A percentile compares a stretch with the other conserved stretches of the same genome.
These are phyloP conservation scores for Gortyna flavago DNA, from an alignment of 2,888 invertebrate species.

Conservation along the genomic window DNA sequence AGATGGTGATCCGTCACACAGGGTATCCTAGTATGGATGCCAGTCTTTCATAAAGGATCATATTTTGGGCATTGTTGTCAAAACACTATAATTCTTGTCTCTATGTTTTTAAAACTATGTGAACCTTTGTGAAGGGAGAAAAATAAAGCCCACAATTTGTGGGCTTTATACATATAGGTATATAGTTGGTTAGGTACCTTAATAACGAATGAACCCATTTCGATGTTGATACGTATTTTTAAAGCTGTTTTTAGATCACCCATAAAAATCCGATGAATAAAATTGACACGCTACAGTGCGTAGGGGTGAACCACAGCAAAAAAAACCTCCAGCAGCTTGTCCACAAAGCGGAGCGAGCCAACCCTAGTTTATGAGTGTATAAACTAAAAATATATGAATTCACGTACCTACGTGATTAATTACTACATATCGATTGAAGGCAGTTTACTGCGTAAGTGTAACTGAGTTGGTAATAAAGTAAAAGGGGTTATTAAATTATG, in stretches of 20 bases:
- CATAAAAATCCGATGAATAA: constrained; percentile 56
- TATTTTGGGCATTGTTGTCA: too few relatives aligned
- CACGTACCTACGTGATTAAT: constrained; percentile 32
- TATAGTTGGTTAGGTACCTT: too few relatives aligned
- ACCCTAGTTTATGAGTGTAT: constrained; percentile 32
- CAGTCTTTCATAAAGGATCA: too few relatives aligned
- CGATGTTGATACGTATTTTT: constrained; percentile 41
- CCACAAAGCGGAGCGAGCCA: constrained; percentile 23
- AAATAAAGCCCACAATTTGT: too few relatives aligned
- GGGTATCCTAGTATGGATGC: too few relatives aligned
- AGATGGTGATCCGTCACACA: too few relatives aligned
- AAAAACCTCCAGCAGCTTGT: constrained; percentile 41
- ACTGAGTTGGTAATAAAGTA: neutral
- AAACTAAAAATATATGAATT: constrained; percentile 36
- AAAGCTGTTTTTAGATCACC: constrained; percentile 52
- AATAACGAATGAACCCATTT: constrained; percentile 52
- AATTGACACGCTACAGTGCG: constrained; percentile 56
- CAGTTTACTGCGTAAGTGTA: constrained; percentile 7
- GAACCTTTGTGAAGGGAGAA: neutral
- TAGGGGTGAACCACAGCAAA: constrained; percentile 54
- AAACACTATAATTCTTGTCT: too few relatives aligned
- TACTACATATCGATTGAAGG: constrained; percentile 33
- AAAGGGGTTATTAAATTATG: constrained; percentile 31
- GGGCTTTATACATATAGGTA: too few relatives aligned
- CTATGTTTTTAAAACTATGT: neutral